Evolutionary conservation across 2,797 vertebrate genomes (phyloP), one percentile per base, ranked within the genome.

Genomic region (Malacoctenus gilli): DNA sequence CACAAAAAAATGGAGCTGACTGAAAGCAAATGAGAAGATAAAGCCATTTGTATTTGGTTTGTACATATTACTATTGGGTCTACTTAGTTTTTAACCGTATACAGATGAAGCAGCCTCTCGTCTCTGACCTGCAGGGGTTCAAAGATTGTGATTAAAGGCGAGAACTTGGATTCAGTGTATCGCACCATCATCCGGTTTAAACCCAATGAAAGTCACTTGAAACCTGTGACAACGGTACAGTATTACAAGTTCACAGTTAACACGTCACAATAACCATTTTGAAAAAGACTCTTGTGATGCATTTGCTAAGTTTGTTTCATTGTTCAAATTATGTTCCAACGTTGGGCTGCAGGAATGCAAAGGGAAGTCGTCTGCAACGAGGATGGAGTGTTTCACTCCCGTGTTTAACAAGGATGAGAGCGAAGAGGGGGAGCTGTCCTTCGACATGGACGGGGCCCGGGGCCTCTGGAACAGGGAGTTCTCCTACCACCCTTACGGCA

Each of bases 151-250:
- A 85, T 99, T 41, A 70, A 41, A 0, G 96, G 97, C 30, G 84
- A 90, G 63, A 93, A 96, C 84, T 86, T 99, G 84, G 92, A 96
- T 73, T 96, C 95, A 0, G 92, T 92, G 2, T 93, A 92, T 65
- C 89, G 84, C 0, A 86, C 94, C 11, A 80, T 82, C 16, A 80
- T 97, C 38, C 89, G 37, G 39, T 98, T 96, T 30, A 89, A 87
- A 70, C 87, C 88, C 43, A 90, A 89, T 9, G 88, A 93, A 68
- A 89, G 83, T 43, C 88, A 92, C 68, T 64, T 90, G 21, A 87
- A 81, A 66, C 75, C 87, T 64, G 89, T 90, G 47, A 86, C 79
- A 36, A 83, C 70, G 79, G 92, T 93, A 89, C 32, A 25, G 23
- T 32, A 28, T 23, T 44, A 25, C 30, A 5, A 13, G 6, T 48